Base-by-base conservation (phyloP, 1,140 invertebrate genomes). In the Zaprionus ornatus region DNA sequence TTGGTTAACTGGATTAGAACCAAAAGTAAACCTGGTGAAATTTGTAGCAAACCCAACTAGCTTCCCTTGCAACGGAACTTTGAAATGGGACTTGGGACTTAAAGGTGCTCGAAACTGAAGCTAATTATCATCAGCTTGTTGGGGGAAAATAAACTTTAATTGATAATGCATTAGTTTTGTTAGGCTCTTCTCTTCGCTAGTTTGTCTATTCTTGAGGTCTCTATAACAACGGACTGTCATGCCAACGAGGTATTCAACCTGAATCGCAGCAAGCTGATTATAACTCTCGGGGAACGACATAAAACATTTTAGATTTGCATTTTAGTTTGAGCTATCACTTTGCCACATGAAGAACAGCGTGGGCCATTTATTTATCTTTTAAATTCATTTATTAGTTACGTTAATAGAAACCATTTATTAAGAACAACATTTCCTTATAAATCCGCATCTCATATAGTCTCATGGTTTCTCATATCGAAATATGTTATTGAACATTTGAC, bases 1-100 rank as follows among this genome's bases (percentile, higher is more conserved):
- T 88, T 66, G 68, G 50, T 54, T 82, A 87, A 78, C 81, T 78
- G 37, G 74, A 83, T 75, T 82, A 74, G 65, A 50, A 61, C 40
- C 52, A 64, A 64, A 42, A 32, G 68, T 62, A 35, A 78, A 70
- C 62, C 21, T 29, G 29, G 55, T 40, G 27, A 60, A 17, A 62
- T 37, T 25, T 40, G 45, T 65, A 63, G 63, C 62, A n/a, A 42
- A 29, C 15, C 25, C 27, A 45, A 23, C 45, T 45, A 17, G n/a
- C 13, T 37, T 37, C 35, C 35, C 13, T 15, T 13, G 35, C 4
- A 15, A n/a, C 5, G 4, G 15, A 64, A 56, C 27, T 17, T 32
- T 37, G 15, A 15, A 50, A 23, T 1, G 54, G 19, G 45, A 13
- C 63, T 27, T 37, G 59, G 19, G 45, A n/a, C 63, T 27, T 37